Evolutionary conservation across 2,113 vertebrate genomes (phyloP), one percentile per base, ranked within the genome.

Genomic region (Carassius auratus): DNA sequence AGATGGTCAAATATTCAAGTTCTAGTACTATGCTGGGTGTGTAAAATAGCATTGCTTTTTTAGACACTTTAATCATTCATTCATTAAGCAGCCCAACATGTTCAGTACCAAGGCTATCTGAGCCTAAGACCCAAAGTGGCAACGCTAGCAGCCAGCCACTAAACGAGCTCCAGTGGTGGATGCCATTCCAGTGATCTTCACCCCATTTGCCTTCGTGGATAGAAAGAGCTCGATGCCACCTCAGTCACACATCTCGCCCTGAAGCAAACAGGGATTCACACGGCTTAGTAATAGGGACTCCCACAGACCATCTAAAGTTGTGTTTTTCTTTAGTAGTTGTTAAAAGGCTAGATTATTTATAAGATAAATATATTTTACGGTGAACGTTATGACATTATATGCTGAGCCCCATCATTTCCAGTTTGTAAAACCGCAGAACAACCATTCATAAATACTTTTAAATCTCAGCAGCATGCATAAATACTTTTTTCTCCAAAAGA

Each of bases 211-310:
- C 94, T 93, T 97, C 95, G 90, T 96, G 94, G 95, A 96, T 94
- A 95, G 96, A 96, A 96, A 97, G 96, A 97, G 96, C 95, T 96
- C 95, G 96, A 95, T 96, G 96, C 94, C 96, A 97, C 97, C 95
- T 97, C 96, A 97, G 96, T 97, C 96, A 97, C 96, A 96, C 96
- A 97, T 97, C 96, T 97, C 95, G 95, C 96, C 97, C 97, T 97
- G 97, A 97, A 97, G 97, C 97, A 98, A 96, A 97, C 97, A 98
- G 96, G 96, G 96, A 98, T 97, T 97, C 96, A 97, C 95, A 97
- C 96, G 96, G 96, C 96, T 97, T 97, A 98, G 97, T 97, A 96
- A 96, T 94, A 96, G 96, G 94, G 95, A 96, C 94, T 97, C 95
- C 96, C 95, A 96, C 42, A 96, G 91, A 93, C 91, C 96, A 88